Base-by-base conservation (phyloP, 1,140 invertebrate genomes). In the Acyrthosiphon pisum region DNA sequence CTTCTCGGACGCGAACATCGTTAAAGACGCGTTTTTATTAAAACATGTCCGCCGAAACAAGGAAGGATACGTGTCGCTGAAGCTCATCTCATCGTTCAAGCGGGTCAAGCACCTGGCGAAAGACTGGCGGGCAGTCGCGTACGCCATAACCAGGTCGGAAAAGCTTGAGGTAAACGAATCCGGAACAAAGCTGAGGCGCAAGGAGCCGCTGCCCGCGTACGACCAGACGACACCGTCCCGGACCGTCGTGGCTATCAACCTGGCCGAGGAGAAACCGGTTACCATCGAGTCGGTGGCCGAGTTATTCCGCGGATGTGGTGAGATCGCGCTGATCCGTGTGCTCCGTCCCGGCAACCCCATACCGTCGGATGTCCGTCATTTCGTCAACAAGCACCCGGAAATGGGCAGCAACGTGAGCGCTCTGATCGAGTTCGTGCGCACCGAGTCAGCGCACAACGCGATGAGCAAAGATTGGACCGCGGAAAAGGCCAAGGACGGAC, bases 1-100 rank as follows among this genome's bases (percentile, higher is more conserved):
- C 95, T 99, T 99, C 95, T 98, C 98, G 93, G 98, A 99, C 95
- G 98, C 97, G 35, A 99, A 98, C 95, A 98, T 99, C 93, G 97
- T 98, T 2, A 99, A 99, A 95, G 98, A 99, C 95, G 98, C 98
- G 6, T 99, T 99, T 95, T 95, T 99, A 11, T 95, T 99, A 60
- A 99, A 99, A 95, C 98, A 99, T 95, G 98, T 99, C 7, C 97
- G 98, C 56, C 96, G 98, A 44, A 99, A 99, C 95, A 99, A 99
- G 95, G 98, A 99, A 95, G 98, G 99, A 22, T 99, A 97, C 95
- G 98, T 99, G 3, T 98, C 98, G 56, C 95, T 99, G 18, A 99
- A 99, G 95, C 95, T 99, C 76, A 98, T 99, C 91, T 98, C 98
- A 3, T 98, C 98, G 94, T 98, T 98, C 94, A 98, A 99, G 95